A percentile compares a stretch with the other conserved stretches of the same genome.
These are phyloP conservation scores for Tachina grossa DNA, from an alignment of 2,888 invertebrate species.

Conservation along the genomic window DNA sequence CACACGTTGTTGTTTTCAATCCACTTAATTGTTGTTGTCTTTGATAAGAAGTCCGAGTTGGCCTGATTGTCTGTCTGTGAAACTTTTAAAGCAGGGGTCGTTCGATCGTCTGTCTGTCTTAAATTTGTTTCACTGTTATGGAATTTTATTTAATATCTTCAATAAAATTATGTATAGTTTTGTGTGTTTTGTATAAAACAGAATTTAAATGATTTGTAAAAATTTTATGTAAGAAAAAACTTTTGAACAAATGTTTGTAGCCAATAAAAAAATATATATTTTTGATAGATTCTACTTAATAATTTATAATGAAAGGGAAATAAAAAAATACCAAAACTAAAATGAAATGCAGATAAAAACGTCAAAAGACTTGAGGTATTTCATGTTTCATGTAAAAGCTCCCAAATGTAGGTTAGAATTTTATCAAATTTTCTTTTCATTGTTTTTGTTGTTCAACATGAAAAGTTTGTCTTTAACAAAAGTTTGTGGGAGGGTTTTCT, in stretches of 20 bases:
- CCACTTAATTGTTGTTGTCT: slow-evolving; percentile 7
- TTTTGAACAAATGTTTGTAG: slow-evolving; percentile 12
- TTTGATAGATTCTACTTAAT: slow-evolving; percentile 31
- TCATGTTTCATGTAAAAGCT: neutral
- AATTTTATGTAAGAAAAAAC: neutral
- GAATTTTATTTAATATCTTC: slow-evolving; percentile 33
- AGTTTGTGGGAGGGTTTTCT: neutral
- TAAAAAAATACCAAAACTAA: neutral
- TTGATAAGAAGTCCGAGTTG: slow-evolving; percentile 28
- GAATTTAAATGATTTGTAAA: slow-evolving; percentile 46
- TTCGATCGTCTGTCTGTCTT: neutral
- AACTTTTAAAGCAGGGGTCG: neutral
- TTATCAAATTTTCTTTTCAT: neutral
- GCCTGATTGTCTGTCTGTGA: slow-evolving; percentile 39
- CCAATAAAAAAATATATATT: neutral
- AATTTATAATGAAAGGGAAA: neutral
- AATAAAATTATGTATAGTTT: neutral
- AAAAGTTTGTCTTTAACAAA: neutral
- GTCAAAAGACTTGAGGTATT: slow-evolving; percentile 7
- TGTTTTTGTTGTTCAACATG: slow-evolving; percentile 14
- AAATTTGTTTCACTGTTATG: slow-evolving; percentile 21
- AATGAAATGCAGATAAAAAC: slow-evolving; percentile 23
- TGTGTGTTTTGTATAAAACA: slow-evolving; percentile 29
- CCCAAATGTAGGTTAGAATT: slow-evolving; percentile 39
- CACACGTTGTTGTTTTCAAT: slow-evolving; percentile 52